Evolutionary conservation across 2,113 vertebrate genomes (phyloP).

Genomic region (Albula glossodonta): DNA sequence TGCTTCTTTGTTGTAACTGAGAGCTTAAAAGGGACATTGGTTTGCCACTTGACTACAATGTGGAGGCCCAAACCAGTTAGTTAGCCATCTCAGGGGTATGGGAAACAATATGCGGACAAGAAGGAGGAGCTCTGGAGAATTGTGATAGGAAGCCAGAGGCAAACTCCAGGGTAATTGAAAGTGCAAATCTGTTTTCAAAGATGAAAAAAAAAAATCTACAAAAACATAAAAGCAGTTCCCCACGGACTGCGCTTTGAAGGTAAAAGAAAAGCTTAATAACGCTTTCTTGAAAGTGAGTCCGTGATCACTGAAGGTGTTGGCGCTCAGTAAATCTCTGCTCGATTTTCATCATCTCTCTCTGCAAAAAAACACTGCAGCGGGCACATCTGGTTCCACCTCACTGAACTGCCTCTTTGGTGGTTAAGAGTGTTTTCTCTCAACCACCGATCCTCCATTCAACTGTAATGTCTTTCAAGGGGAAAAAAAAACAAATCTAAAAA

Average conservation of each 20-base stretch:
- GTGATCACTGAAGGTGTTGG: not conserved
- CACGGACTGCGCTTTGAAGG: not conserved
- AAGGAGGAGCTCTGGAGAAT: not conserved
- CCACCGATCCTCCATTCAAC: not conserved
- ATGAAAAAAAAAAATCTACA: not conserved
- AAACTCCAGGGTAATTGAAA: not conserved
- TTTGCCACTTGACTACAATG: not conserved
- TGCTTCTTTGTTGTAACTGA: not conserved
- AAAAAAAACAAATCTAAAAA: not conserved
- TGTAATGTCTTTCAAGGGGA: not conserved
- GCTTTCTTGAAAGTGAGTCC: not conserved
- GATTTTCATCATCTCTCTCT: not conserved
- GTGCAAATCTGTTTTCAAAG: not conserved
- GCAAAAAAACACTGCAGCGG: not conserved
- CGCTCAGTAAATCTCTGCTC: not conserved
- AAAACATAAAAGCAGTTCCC: not conserved
- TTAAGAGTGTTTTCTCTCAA: no score
- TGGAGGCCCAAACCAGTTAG: not conserved
- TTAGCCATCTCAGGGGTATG: no score
- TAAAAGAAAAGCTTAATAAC: not conserved
- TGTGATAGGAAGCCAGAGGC: not conserved
- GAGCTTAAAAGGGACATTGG: not conserved
- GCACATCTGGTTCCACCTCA: not conserved
- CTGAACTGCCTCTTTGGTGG: no score
- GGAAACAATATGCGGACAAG: no score